phyloP scores from a whole-genome alignment of 2,888 invertebrate genomes.

The Adelognathus sp. region DNA sequence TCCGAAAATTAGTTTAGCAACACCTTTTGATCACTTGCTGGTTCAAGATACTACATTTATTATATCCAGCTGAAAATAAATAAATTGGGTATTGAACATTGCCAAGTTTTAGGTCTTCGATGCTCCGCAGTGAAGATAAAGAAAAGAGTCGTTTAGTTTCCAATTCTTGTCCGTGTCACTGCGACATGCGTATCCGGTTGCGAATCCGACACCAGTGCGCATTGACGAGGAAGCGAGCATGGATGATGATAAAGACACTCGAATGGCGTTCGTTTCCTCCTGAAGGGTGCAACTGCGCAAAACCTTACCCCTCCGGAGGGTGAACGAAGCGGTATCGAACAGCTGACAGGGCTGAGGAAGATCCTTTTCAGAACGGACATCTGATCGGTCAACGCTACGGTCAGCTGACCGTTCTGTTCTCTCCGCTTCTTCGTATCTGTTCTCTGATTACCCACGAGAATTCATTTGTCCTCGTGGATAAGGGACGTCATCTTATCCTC shows the following conservation, averaged over 20 bases:
- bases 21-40: too few species aligned
- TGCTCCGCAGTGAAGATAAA: too few species aligned
- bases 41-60: too few species aligned
- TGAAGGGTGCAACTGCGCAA: conserved; percentile 21
- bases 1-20: too few species aligned
- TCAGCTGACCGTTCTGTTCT: conserved; percentile 52
- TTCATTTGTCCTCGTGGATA: conserved; percentile 56
- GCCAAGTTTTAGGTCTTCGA: too few species aligned
- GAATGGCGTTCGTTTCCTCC: neutral
- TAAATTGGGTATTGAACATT: too few species aligned
- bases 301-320: conserved; percentile 11
- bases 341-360: conserved; percentile 48
- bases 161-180: conserved; percentile 1
- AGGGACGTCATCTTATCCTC: conserved; percentile 14
- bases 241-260: conserved; percentile 19
- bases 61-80: too few species aligned
- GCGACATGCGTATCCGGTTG: conserved; percentile 32
- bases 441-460: conserved; percentile 63
- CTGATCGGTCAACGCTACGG: conserved; percentile 50
- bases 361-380: conserved; percentile 47
- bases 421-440: conserved; percentile 26
- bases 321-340: conserved; percentile 40
- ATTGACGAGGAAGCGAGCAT: conserved; percentile 11
- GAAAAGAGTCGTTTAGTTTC: too few species aligned
- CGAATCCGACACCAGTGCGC: conserved; percentile 24